A percentile compares a stretch with the other conserved stretches of the same genome.
phyloP scores from a whole-genome alignment of 2,888 invertebrate genomes.

The Torymus tubicola region DNA sequence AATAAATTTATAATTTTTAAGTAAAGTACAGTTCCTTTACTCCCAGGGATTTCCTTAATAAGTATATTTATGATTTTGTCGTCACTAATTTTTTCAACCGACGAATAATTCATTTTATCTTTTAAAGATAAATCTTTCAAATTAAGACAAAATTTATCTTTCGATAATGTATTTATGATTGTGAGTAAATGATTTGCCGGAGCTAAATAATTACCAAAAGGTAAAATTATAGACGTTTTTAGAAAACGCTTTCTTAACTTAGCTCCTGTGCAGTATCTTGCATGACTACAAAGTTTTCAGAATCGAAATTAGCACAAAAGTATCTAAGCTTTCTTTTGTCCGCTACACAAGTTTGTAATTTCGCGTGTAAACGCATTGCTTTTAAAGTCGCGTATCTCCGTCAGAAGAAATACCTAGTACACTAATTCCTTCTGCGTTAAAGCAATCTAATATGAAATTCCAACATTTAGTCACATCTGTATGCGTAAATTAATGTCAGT shows the following conservation, averaged over 20 bases:
- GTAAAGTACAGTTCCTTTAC: slow-evolving; percentile 52
- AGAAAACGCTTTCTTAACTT: slow-evolving; percentile 62
- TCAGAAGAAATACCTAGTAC: no score
- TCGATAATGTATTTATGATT: slow-evolving; percentile 58
- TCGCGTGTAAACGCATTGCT: no score
- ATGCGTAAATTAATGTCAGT: no score
- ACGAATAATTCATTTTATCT: no score
- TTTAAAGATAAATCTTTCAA: slow-evolving; percentile 47
- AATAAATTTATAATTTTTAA: slow-evolving; percentile 51
- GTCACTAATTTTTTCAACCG: slow-evolving; percentile 50
- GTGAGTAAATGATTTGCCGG: slow-evolving; percentile 60
- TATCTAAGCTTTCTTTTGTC: no score
- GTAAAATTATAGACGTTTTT: slow-evolving; percentile 61
- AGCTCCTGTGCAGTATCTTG: slow-evolving; percentile 64
- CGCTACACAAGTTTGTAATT: no score
- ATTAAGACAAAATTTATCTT: slow-evolving; percentile 60
- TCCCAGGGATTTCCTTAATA: slow-evolving; percentile 30
- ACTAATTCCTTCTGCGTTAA: no score
- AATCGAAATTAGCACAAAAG: slow-evolving; percentile 53
- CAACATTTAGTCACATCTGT: no score
- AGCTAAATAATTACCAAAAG: slow-evolving; percentile 60
- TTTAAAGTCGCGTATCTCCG: no score
- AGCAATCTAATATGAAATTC: no score
- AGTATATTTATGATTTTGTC: slow-evolving; percentile 30
- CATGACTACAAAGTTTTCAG: slow-evolving; percentile 45